phyloP scores from a whole-genome alignment of 2,888 invertebrate species.

The Philhelius pedissequus region DNA sequence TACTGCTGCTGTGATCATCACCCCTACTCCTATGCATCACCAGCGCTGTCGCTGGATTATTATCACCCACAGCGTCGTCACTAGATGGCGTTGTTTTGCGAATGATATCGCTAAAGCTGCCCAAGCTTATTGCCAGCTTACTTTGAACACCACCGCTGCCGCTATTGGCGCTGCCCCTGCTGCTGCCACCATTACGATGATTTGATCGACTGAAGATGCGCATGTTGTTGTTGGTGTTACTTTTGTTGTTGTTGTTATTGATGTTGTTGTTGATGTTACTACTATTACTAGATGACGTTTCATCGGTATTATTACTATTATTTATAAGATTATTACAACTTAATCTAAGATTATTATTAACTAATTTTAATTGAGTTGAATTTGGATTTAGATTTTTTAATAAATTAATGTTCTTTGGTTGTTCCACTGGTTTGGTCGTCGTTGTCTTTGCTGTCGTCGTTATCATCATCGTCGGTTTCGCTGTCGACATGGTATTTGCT shows the following conservation, averaged over 20 bases:
- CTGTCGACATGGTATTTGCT: slow-evolving; percentile 34
- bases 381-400: slow-evolving; percentile 65
- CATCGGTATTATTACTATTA: slow-evolving; percentile 48
- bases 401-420: slow-evolving; percentile 79
- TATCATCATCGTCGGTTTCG: slow-evolving; percentile 69
- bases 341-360: slow-evolving; percentile 68
- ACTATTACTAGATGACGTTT: slow-evolving; percentile 61
- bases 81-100: slow-evolving; percentile 78
- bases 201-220: slow-evolving; percentile 53
- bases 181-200: slow-evolving; percentile 37
- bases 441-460: slow-evolving; percentile 73
- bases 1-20: slow-evolving; percentile 61
- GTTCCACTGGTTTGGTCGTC: slow-evolving; percentile 78
- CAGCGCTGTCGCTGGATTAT: slow-evolving; percentile 69
- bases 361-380: slow-evolving; percentile 69
- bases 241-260: slow-evolving; percentile 37
- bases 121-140: slow-evolving; percentile 71
- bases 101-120: slow-evolving; percentile 72
- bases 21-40: slow-evolving; percentile 56
- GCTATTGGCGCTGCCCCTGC: too few relatives aligned
- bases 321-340: slow-evolving; percentile 46
- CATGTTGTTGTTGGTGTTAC: slow-evolving; percentile 71
- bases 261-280: slow-evolving; percentile 48
- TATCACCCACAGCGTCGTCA: slow-evolving; percentile 79
- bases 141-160: slow-evolving; percentile 60